phyloP scores from a whole-genome alignment of 2,797 vertebrate genomes.

The Crenuchus spilurus region DNA sequence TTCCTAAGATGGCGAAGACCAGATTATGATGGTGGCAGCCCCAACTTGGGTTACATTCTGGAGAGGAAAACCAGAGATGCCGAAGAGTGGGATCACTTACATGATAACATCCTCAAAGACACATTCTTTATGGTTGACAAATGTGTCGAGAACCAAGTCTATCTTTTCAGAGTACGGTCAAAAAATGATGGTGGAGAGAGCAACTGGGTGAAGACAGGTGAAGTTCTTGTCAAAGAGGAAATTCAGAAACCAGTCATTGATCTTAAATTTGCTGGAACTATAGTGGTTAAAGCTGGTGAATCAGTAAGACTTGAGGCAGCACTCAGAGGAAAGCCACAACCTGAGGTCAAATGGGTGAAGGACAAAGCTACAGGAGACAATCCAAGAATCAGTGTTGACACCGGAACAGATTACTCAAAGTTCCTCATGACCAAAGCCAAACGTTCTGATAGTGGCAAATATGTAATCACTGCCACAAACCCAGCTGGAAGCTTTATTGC shows the following conservation, averaged over 20 bases:
- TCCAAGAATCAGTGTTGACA: slow-evolving; percentile 91
- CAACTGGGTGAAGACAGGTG: slow-evolving; percentile 90
- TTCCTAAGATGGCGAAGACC: slow-evolving; percentile 93
- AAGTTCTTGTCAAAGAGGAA: slow-evolving; percentile 93
- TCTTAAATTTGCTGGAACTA: slow-evolving; percentile 86
- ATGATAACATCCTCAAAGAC: slow-evolving; percentile 81
- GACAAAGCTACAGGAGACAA: slow-evolving; percentile 92
- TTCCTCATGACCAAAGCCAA: slow-evolving; percentile 90
- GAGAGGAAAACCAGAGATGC: slow-evolving; percentile 90
- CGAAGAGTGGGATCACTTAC: slow-evolving; percentile 89
- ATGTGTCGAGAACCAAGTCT: slow-evolving; percentile 91
- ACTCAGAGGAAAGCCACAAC: slow-evolving; percentile 95
- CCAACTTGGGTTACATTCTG: slow-evolving; percentile 91
- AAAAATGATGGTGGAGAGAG: slow-evolving; percentile 96
- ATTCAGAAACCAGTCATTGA: slow-evolving; percentile 95
- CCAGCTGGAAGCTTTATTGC: slow-evolving; percentile 90
- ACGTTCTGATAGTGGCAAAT: slow-evolving; percentile 92
- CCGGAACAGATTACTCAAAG: slow-evolving; percentile 87
- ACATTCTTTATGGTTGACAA: slow-evolving; percentile 93
- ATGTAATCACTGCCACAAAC: slow-evolving; percentile 92
- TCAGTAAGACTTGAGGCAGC: slow-evolving; percentile 92
- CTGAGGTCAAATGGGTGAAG: slow-evolving; percentile 93
- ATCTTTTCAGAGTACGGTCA: slow-evolving; percentile 91
- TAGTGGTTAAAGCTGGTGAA: slow-evolving; percentile 94
- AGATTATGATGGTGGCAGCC: slow-evolving; percentile 96